phyloP scores from a whole-genome alignment of 2,797 vertebrate species.

The Scomberomorus guttatus region DNA sequence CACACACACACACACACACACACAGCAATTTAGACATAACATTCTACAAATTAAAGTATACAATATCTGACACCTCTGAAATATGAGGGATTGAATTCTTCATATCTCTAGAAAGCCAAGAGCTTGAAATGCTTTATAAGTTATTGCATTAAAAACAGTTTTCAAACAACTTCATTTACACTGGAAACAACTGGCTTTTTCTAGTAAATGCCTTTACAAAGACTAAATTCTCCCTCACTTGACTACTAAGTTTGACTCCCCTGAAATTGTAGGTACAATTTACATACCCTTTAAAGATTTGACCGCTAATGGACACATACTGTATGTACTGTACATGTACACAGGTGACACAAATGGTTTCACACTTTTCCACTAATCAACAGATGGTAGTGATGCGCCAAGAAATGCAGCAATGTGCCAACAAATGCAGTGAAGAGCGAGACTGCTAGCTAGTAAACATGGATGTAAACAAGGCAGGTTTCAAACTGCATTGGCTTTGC shows the following conservation, averaged over 20 bases:
- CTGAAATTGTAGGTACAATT: background rate
- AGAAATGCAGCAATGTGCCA: background rate
- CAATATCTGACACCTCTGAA: constrained; percentile 23
- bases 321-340: no score
- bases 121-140: constrained; percentile 2
- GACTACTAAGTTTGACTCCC: background rate
- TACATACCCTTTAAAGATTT: no score
- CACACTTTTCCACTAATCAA: no score
- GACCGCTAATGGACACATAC: no score
- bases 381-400: no score
- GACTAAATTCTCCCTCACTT: background rate
- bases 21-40: constrained; percentile 44
- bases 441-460: background rate
- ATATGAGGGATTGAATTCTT: background rate
- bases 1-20: constrained; percentile 40
- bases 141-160: background rate
- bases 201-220: background rate
- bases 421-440: background rate
- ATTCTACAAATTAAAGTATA: constrained; percentile 30
- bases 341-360: no score
- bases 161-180: background rate
- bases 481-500: background rate
- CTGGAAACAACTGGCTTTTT: background rate
- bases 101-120: background rate
- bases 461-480: background rate